Evolutionary conservation across 2,797 vertebrate genomes (phyloP), one percentile per base, ranked within the genome.

Genomic region (Microctenopoma stevenorrisi): DNA sequence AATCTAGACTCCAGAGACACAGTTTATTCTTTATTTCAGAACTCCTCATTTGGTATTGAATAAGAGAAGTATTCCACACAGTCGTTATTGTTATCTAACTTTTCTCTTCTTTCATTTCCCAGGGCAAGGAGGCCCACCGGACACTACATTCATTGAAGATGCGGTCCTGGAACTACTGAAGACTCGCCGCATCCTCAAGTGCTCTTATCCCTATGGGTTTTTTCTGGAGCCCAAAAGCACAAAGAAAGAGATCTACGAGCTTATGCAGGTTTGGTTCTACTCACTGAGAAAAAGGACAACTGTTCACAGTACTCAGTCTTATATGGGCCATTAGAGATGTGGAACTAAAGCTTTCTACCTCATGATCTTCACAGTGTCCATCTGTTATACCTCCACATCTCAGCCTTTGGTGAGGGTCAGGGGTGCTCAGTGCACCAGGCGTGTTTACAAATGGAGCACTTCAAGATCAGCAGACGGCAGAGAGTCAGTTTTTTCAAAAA

Each of bases 201-300:
- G 98, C 95, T 99, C 98, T 96, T 99, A 99, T 85, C 97, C 97
- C 40, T 99, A 98, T 42, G 98, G 98, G 84, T 99, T 99, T 93
- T 99, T 98, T 92, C 93, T 99, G 90, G 97, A 98, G 93, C 96
- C 97, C 85, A 98, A 98, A 95, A 99, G 98, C 96, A 99, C 98
- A 95, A 99, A 99, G 92, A 99, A 98, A 88, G 98, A 99, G 94
- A 99, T 99, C 92, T 99, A 98, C 93, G 98, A 99, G 94, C 96
- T 99, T 88, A 99, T 99, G 98, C 98, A 99, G 96, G 98, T 99
- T 78, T 46, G 64, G 56, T 51, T 52, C 22, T 72, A 62, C 59
- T 84, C 53, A 64, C 25, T 77, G 7, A 78, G 56, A 35, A 75
- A 74, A 83, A 74, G 83, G 49, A 78, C 4, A 61, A 71, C 61